Evolutionary conservation across 2,113 vertebrate genomes (phyloP).

Genomic region (Crotalus viridis): DNA sequence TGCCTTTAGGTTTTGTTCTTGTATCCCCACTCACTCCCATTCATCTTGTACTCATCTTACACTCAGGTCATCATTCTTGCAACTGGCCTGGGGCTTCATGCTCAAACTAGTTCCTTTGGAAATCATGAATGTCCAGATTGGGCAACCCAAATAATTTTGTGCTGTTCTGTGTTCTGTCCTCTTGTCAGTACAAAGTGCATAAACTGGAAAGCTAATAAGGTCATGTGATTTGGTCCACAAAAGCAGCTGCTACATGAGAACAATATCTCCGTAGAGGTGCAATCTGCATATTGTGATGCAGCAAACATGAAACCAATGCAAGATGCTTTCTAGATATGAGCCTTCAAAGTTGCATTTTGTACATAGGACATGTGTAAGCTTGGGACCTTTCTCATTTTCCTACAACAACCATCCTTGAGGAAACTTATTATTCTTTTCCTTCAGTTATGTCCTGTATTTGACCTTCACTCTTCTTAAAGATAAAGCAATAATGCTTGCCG

Average conservation of each 20-base stretch:
- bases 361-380: not conserved
- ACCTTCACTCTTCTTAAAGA: not conserved
- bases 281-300: not conserved
- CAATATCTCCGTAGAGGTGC: not conserved
- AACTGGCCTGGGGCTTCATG: not conserved
- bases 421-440: not conserved
- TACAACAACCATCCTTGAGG: constrained; percentile 4
- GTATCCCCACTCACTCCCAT: not conserved
- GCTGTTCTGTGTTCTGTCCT: not conserved
- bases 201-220: not conserved
- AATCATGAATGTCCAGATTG: not conserved
- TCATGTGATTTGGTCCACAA: not conserved
- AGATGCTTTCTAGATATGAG: not conserved
- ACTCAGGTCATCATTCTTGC: not conserved
- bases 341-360: not conserved
- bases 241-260: not conserved
- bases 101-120: not conserved
- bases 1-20: not conserved
- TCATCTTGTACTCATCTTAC: not conserved
- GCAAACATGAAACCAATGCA: constrained; percentile 11
- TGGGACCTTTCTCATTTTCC: constrained; percentile 31
- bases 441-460: not conserved
- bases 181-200: rapidly evolving
- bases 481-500: constrained; percentile 30
- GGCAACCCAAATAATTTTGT: not conserved